These are phyloP conservation scores for Mesoligia furuncula DNA, from an alignment of 2,888 invertebrate genomes.

Conservation along the genomic window DNA sequence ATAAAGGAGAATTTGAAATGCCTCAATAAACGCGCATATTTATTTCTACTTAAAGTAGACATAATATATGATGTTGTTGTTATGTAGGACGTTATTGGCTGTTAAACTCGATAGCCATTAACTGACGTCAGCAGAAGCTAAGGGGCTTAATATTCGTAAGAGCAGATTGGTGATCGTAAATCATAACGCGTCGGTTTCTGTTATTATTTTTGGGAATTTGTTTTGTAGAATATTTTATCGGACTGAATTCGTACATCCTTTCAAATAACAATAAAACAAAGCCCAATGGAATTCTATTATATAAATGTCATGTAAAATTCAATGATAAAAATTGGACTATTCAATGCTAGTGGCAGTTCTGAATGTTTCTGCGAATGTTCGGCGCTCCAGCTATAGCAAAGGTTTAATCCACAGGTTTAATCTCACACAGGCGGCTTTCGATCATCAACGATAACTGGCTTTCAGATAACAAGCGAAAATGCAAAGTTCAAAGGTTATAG, in stretches of 20 bases:
- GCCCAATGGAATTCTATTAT: conserved; percentile 10
- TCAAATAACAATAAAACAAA: conserved; percentile 19
- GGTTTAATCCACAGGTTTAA: conserved; percentile 38
- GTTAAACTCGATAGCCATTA: conserved; percentile 36
- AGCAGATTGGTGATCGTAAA: conserved; percentile 42
- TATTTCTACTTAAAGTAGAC: not conserved
- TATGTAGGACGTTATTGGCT: conserved; percentile 20
- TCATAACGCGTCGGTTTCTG: conserved; percentile 12
- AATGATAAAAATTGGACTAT: conserved; percentile 6
- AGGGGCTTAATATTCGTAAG: conserved; percentile 20
- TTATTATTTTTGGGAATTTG: conserved; percentile 13
- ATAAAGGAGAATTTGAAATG: conserved; percentile 12
- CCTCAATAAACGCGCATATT: not conserved
- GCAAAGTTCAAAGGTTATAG: conserved; percentile 54
- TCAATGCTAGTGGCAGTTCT: not conserved
- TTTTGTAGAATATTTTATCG: conserved; percentile 3
- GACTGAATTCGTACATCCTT: not conserved
- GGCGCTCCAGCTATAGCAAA: conserved; percentile 8
- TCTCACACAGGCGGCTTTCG: conserved; percentile 28
- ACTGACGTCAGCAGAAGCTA: conserved; percentile 34
- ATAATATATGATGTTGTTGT: conserved; percentile 16
- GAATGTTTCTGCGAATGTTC: conserved; percentile 16
- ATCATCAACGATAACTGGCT: conserved; percentile 30
- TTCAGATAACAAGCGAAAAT: conserved; percentile 30
- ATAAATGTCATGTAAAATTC: conserved; percentile 6